Conservation (phyloP, 2,888 invertebrate species). For the Phortica okadai region DNA sequence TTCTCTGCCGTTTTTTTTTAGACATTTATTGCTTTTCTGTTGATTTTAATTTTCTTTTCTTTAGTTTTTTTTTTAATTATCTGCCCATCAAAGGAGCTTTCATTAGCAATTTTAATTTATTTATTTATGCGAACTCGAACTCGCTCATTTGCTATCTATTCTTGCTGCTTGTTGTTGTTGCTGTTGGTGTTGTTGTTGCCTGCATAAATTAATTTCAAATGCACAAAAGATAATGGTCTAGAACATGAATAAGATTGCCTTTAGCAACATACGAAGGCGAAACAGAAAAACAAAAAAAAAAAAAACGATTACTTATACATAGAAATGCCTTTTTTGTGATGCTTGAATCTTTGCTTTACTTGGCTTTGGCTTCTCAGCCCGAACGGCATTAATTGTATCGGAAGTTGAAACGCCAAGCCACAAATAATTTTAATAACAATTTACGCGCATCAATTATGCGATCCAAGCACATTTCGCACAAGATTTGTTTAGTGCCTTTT, state of each 20-base stretch:
- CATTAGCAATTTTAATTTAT: slow-evolving; percentile 70
- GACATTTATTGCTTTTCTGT: slow-evolving; percentile 46
- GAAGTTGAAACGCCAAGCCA: slow-evolving; percentile 13
- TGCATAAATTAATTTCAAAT: slow-evolving; percentile 70
- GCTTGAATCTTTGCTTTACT: not conserved
- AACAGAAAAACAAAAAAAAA: slow-evolving; percentile 40
- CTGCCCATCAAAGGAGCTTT: slow-evolving; percentile 52
- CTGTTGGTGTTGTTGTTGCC: slow-evolving; percentile 48
- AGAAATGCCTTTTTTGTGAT: not conserved
- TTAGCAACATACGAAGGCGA: slow-evolving; percentile 27
- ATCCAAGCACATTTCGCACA: not conserved
- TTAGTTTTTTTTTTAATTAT: slow-evolving; percentile 63
- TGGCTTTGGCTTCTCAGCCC: not conserved
- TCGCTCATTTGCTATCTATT: slow-evolving; percentile 45
- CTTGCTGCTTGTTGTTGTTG: slow-evolving; percentile 33
- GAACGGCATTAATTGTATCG: slow-evolving; percentile 5
- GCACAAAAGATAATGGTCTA: slow-evolving; percentile 63
- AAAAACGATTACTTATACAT: not conserved
- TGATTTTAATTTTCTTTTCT: slow-evolving; percentile 30
- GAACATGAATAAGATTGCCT: slow-evolving; percentile 62
- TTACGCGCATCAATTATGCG: slow-evolving; percentile 33
- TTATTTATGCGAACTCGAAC: slow-evolving; percentile 63
- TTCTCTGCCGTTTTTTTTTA: slow-evolving; percentile 41
- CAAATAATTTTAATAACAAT: slow-evolving; percentile 46
- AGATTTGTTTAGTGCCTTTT: not conserved